Evolutionary conservation across 1,140 invertebrate genomes (phyloP), one percentile per base, ranked within the genome.

Genomic region (Sitophilus oryzae): DNA sequence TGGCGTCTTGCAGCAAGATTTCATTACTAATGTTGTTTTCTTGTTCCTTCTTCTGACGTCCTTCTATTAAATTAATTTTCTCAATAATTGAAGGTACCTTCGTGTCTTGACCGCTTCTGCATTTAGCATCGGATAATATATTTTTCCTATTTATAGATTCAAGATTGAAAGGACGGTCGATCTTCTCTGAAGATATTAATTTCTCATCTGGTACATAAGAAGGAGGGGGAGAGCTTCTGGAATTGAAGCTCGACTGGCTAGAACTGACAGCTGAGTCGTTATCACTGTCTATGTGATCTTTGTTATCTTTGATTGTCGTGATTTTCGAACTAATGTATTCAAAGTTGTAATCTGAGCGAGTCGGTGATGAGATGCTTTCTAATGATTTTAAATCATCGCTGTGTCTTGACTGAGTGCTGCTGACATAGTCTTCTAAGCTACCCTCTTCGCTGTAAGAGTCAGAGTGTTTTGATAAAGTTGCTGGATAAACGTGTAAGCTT

Each of bases 241-340:
- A 88, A 64, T 86, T 80, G 67, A 85, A 84, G 77, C 77, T 80
- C 56, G 81, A 74, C 52, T 82, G 83, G 25, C 85, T 86, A 25
- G 81, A 86, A 66, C 87, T 89, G 59, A 91, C 85, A 2, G 88
- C 88, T 5, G 88, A 91, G 69, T 92, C 89, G 65, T 88, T 90
- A 66, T 92, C 88, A 59, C 86, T 89, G 59, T 90, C 87, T 62
- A 87, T 82, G 59, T 69, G 78, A 35, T 20, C 63, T 65, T 58
- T 70, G 66, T 38, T 66, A 22, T 50, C 46, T 56, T 48, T 60
- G 5, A 23, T 53, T n/a, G 52, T 45, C 18, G 38, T 54, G 35
- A 42, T 62, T 3, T 71, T 69, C 1, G 71, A 72, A 8, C 68
- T 72, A 0, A 66, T 63, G 34, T 73, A 76, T 22, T 78, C 75